Evolutionary conservation across 1,140 invertebrate genomes (phyloP), one percentile per base, ranked within the genome.

Genomic region (Drosophila rhopaloa): DNA sequence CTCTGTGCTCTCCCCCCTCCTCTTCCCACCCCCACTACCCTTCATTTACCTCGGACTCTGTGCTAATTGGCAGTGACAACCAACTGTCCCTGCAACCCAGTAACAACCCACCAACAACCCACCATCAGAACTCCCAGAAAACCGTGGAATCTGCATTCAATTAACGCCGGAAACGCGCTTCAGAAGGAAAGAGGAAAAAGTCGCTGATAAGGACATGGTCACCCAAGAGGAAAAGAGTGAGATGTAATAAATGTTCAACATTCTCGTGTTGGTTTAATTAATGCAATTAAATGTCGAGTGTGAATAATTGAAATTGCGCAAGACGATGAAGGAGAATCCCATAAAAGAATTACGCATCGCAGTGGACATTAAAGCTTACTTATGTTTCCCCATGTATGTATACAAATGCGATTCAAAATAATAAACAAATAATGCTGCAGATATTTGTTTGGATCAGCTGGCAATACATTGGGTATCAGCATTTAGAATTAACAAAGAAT

Each of bases 181-280:
- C 54, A 72, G n/a, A 38, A 65, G 68, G 24, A 48, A 65, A 41
- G 44, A 16, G 50, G 43, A 63, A 56, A 32, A 51, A 56, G 51
- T 56, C 40, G 35, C 44, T 54, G 73, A 76, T 76, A 76, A 76
- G 73, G 73, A 76, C 73, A 54, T 48, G 61, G 37, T 14, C 35
- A n/a, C 8, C 44, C 40, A 44, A 7, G 40, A 55, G 46, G 47
- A 51, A 55, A 19, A 11, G 40, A 27, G 37, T 14, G 38, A 53
- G 38, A 51, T 51, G 73, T 59, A 76, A 76, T 76, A 76, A 76
- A 76, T 76, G 73, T 76, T 59, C 61, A 76, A 59, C 73, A 75
- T 74, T 75, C 68, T 74, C 72, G 72, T 55, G 54, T 54, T 76
- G 73, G 35, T 76, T 76, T 76, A 76, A 76, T 76, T 76, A 76